Evolutionary conservation across 1,140 invertebrate species (phyloP).

Genomic region (Anthonomus grandis): DNA sequence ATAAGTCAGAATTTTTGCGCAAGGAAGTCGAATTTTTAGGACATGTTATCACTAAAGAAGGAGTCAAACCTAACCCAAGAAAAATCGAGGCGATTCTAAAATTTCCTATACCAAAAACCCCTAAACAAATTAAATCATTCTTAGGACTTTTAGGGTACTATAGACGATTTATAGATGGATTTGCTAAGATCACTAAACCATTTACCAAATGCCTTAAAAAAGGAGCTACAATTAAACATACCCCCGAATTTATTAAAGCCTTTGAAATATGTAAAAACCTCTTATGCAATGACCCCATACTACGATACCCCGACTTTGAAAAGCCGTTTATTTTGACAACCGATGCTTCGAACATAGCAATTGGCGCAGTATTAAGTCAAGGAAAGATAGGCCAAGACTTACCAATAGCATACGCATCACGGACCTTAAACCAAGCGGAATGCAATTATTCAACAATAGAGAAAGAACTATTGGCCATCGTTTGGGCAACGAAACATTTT

Average conservation of each 20-base stretch:
- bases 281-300: too few relatives aligned
- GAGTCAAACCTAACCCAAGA: slow-evolving; percentile 28
- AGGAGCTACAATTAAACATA: slow-evolving; percentile 4
- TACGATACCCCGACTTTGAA: neutral
- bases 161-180: slow-evolving; percentile 25
- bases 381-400: too few relatives aligned
- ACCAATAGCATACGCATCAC: neutral
- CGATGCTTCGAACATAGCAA: neutral
- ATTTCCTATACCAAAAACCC: slow-evolving; percentile 28
- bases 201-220: slow-evolving; percentile 21
- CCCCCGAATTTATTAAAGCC: slow-evolving; percentile 4
- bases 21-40: slow-evolving; percentile 29
- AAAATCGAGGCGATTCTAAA: slow-evolving; percentile 28
- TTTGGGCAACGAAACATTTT: neutral
- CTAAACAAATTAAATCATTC: slow-evolving; percentile 30
- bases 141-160: slow-evolving; percentile 31
- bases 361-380: too few relatives aligned
- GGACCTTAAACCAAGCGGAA: neutral
- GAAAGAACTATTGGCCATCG: too few relatives aligned
- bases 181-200: slow-evolving; percentile 26
- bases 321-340: slow-evolving; percentile 3
- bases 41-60: slow-evolving; percentile 30
- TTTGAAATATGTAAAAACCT: slow-evolving; percentile 6
- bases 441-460: too few relatives aligned
- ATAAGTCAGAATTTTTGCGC: too few relatives aligned